Conservation (phyloP, 2,888 invertebrate species). For the Andrena trimmerana region DNA sequence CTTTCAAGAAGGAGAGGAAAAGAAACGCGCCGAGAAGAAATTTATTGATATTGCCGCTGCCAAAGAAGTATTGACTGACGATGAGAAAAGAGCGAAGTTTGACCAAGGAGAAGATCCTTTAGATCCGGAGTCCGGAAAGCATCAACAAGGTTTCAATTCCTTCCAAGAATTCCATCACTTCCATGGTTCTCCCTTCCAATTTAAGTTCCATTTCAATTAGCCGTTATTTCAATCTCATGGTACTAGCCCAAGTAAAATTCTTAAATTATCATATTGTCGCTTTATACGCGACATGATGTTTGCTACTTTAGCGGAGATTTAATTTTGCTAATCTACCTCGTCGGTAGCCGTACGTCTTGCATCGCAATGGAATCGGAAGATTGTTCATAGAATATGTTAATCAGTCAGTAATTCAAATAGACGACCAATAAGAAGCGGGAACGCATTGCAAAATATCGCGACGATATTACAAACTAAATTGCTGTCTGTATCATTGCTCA, state of each 20-base stretch:
- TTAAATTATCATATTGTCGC: conserved; percentile 36
- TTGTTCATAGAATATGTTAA: conserved; percentile 25
- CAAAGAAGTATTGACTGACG: conserved; percentile 96
- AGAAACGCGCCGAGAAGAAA: conserved; percentile 97
- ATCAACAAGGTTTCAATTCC: conserved; percentile 90
- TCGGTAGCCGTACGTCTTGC: conserved; percentile 48
- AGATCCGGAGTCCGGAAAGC: conserved; percentile 94
- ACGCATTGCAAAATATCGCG: background rate
- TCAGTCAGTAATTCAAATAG: conserved; percentile 39
- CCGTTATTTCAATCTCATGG: conserved; percentile 9
- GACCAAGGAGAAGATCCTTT: conserved; percentile 98
- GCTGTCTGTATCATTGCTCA: background rate
- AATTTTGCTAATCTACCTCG: conserved; percentile 66
- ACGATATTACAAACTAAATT: background rate
- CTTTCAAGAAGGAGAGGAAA: conserved; percentile 93
- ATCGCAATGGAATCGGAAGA: conserved; percentile 37
- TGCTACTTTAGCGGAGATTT: conserved; percentile 53
- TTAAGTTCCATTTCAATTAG: conserved; percentile 98
- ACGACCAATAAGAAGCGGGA: conserved; percentile 20
- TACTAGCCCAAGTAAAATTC: conserved; percentile 52
- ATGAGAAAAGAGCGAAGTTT: conserved; percentile 97
- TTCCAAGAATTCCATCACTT: conserved; percentile 88
- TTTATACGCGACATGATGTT: conserved; percentile 14
- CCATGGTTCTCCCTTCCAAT: conserved; percentile 96
- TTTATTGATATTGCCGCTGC: conserved; percentile 99